Base-by-base conservation (phyloP, 2,888 invertebrate genomes). In the Eristalis tenax region DNA sequence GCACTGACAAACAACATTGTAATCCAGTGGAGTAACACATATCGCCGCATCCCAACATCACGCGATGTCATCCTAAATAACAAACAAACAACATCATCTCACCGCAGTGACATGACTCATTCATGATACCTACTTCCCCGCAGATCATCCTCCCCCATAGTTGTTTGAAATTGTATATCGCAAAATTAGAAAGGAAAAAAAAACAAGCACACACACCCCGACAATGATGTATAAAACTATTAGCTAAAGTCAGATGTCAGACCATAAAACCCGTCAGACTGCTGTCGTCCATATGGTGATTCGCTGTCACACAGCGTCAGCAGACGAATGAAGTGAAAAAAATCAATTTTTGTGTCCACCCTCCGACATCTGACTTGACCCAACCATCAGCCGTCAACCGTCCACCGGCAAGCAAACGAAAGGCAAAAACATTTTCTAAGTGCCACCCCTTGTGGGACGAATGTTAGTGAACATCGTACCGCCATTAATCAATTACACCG, bases 401-500 rank as follows among this genome's bases (percentile, higher is more conserved):
- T 6, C 65, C 23, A 63, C 66, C 78, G 64, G 40, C 73, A 56
- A 38, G 28, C 59, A 59, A 65, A 43, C 26, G 59, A 18, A 40
- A 43, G 69, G 50, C 43, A 70, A 70, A 70, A 66, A 56, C 28
- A 73, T 70, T 38, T 68, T 79, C 79, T 69, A 79, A 83, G 83
- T 75, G 79, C 79, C 71, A 83, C 79, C 86, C 80, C 65, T 71
- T 75, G 79, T 50, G 80, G 73, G 66, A 26, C 69, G 79, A 79
- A 83, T 83, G 83, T 68, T 76, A 79, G 64, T 80, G 87, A 87
- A 80, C 87, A 83, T 80, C 68, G 83, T 69, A 71, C 87, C 65
- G 83, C 90, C 91, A 91, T 91, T 91, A 91, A 91, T 91, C 91
- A 91, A 91, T 91, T 91, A 91, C 90, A 89, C 90, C 84, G 85